Evolutionary conservation across 2,797 vertebrate genomes (phyloP).

Genomic region (Fistularia commersonii): DNA sequence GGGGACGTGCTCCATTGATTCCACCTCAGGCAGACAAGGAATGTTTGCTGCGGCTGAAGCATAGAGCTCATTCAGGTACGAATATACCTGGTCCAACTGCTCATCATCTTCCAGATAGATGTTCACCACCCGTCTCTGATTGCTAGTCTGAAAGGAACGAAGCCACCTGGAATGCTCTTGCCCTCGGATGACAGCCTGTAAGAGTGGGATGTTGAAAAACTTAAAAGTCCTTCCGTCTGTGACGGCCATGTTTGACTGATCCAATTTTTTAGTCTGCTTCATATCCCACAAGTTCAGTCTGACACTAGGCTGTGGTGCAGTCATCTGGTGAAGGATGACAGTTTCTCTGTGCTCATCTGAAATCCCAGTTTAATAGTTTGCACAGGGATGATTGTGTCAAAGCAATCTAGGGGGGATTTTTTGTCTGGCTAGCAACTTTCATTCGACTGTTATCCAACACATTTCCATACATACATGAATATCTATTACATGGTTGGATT

Average conservation of each 20-base stretch:
- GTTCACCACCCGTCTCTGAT: constrained; percentile 65
- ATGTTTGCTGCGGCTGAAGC: constrained; percentile 39
- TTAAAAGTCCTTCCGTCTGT: not conserved
- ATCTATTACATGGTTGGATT: no score
- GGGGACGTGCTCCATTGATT: constrained; percentile 67
- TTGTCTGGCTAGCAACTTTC: not conserved
- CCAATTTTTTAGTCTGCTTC: not conserved
- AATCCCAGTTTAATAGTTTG: no score
- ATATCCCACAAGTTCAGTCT: no score
- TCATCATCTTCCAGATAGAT: constrained; percentile 89
- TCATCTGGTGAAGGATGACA: not conserved
- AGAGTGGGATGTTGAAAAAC: not conserved
- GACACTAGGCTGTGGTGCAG: not conserved
- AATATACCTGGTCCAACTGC: constrained; percentile 84
- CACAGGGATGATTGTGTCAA: no score
- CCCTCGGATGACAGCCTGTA: constrained; percentile 79
- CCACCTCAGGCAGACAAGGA: constrained; percentile 46
- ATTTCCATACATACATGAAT: no score
- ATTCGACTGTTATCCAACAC: not conserved
- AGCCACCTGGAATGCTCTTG: constrained; percentile 84
- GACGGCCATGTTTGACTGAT: not conserved
- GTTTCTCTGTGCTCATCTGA: not conserved
- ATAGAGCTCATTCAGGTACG: constrained; percentile 80
- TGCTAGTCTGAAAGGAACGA: constrained; percentile 71
- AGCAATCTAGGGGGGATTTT: not conserved